These are phyloP conservation scores for Cyanoderma ruficeps DNA, from an alignment of 2,113 vertebrate species.

Conservation along the genomic window DNA sequence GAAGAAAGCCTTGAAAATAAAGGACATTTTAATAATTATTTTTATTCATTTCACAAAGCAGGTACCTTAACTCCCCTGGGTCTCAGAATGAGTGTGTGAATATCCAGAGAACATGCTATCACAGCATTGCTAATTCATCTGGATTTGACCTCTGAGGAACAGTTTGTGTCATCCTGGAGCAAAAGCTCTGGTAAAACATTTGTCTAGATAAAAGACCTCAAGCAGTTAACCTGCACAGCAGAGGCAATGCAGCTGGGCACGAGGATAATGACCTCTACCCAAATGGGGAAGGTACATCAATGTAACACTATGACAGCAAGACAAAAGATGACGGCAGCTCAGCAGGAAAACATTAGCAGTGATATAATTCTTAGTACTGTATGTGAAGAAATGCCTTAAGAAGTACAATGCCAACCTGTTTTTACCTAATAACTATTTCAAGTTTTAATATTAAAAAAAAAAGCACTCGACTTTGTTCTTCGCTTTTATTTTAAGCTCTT, in stretches of 20 bases:
- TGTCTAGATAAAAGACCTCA: slow-evolving; percentile 79
- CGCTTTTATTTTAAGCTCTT: slow-evolving; percentile 37
- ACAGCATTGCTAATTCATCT: slow-evolving; percentile 43
- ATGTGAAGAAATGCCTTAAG: slow-evolving; percentile 66
- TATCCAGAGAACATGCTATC: slow-evolving; percentile 30
- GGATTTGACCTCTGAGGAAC: slow-evolving; percentile 66
- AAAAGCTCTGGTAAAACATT: slow-evolving; percentile 73
- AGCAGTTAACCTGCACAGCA: slow-evolving; percentile 80
- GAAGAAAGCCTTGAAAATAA: not conserved
- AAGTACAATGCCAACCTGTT: slow-evolving; percentile 49
- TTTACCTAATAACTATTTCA: slow-evolving; percentile 46
- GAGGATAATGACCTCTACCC: slow-evolving; percentile 78
- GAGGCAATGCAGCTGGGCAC: slow-evolving; percentile 71
- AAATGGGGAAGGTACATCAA: slow-evolving; percentile 77
- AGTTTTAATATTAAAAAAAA: not conserved
- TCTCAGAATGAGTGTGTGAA: not conserved
- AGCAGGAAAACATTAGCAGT: slow-evolving; percentile 76
- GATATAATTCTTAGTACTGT: slow-evolving; percentile 64
- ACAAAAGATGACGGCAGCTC: slow-evolving; percentile 71
- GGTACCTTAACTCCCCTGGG: not conserved
- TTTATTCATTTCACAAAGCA: slow-evolving; percentile 29
- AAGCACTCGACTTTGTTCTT: slow-evolving; percentile 16
- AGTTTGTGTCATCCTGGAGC: slow-evolving; percentile 62
- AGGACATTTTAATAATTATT: not conserved
- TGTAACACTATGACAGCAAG: slow-evolving; percentile 71